phyloP scores from a whole-genome alignment of 2,797 vertebrate species.

The Erethizon dorsatum region DNA sequence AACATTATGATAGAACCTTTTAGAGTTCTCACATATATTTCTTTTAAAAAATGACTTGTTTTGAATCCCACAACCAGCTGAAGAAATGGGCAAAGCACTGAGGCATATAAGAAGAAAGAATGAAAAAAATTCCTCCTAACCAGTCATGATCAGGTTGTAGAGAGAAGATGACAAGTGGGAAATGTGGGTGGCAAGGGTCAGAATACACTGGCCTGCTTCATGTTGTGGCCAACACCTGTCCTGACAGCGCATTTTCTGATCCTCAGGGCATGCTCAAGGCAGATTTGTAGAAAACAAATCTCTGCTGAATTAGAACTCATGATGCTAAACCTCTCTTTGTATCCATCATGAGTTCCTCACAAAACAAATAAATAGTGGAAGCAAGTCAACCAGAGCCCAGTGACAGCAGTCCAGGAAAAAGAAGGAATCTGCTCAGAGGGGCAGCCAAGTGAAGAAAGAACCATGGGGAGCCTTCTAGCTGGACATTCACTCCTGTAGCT shows the following conservation, averaged over 20 bases:
- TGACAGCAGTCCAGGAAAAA: neutral
- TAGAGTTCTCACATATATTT: slow-evolving; percentile 48
- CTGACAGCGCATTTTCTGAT: neutral
- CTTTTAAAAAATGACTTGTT: slow-evolving; percentile 51
- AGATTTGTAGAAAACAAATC: neutral
- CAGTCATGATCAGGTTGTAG: neutral
- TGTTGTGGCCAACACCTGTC: neutral
- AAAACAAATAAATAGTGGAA: slow-evolving; percentile 46
- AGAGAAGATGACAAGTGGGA: neutral
- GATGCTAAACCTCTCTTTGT: neutral
- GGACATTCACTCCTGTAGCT: neutral
- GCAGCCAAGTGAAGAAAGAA: neutral
- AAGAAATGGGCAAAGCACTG: neutral
- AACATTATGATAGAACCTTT: neutral
- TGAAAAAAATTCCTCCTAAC: neutral
- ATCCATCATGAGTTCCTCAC: neutral
- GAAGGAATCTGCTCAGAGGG: neutral
- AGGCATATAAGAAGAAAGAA: neutral
- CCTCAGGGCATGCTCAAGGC: neutral
- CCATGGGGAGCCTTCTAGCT: accelerated
- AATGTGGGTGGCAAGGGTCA: no score
- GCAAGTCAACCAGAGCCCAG: neutral
- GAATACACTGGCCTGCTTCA: neutral
- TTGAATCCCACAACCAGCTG: neutral
- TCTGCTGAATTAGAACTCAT: neutral